Evolutionary conservation across 37 sponge, comb jelly and placozoan species (phyloP), one percentile per base, ranked within the genome.

Genomic region (Amphimedon queenslandica): DNA sequence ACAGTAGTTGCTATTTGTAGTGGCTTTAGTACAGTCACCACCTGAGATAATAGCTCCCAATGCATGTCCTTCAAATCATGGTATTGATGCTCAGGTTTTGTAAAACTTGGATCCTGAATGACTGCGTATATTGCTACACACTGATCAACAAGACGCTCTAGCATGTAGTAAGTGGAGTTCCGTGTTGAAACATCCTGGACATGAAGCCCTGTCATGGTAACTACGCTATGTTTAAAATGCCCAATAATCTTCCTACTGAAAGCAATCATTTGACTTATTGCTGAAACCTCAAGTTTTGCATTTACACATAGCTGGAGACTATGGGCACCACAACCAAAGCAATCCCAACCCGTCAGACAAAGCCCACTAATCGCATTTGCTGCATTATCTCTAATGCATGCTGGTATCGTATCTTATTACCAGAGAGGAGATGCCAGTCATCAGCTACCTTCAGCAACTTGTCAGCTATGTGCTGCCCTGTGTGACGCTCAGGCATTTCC

Each of bases 401-500:
- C 75, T 35, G 57, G 37, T 4, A 74, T 37, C 6, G 20, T n/a
- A n/a, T n/a, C n/a, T n/a, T n/a, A n/a, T n/a, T 31, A 56, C 40
- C 24, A 31, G 8, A n/a, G 34, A 57, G 31, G 28, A 77, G 25
- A 18, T 40, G 55, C 67, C 67, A 66, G 18, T 77, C 68, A 23
- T 41, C 34, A 42, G 68, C 67, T 27, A 37, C 35, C 56, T 65
- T 56, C 20, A 20, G 37, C 53, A 77, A 67, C 68, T 67, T 77
- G 31, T 77, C 68, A 42, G 77, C 51, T 30, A 77, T 77, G 56
- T 77, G 5, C 37, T 30, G 27, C 30, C 68, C 77, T 47, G 77
- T 77, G 57, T 77, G 77, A 21, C 57, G 56, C 37, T 77, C 77
- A 40, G 67, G 36, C 77, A 77, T 77, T 31, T 66, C 77, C 34